phyloP scores from a whole-genome alignment of 2,888 invertebrate genomes.

The Cerastis rubricosa region DNA sequence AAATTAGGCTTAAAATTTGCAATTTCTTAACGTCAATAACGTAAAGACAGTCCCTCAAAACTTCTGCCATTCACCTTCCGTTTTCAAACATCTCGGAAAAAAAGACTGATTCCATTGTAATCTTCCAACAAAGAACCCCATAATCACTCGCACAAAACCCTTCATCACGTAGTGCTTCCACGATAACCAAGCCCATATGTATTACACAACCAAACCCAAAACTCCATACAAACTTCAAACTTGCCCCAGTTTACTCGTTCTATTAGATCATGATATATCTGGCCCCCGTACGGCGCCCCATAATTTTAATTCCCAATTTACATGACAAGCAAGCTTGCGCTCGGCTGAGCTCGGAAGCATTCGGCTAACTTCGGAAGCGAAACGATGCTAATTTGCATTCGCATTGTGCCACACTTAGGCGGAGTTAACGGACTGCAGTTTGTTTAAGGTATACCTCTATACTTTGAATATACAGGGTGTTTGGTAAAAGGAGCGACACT shows the following conservation, averaged over 20 bases:
- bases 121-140: neutral
- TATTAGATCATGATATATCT: slow-evolving; percentile 57
- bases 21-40: too few relatives aligned
- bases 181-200: neutral
- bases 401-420: slow-evolving; percentile 58
- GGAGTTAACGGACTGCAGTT: slow-evolving; percentile 47
- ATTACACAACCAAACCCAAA: slow-evolving; percentile 9
- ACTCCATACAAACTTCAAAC: slow-evolving; percentile 39
- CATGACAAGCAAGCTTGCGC: slow-evolving; percentile 63
- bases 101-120: neutral
- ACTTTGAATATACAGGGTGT: neutral
- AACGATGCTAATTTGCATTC: slow-evolving; percentile 64
- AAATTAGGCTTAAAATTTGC: too few relatives aligned
- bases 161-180: neutral
- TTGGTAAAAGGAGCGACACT: neutral
- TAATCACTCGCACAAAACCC: neutral
- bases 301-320: slow-evolving; percentile 65
- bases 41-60: too few relatives aligned
- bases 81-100: neutral
- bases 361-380: slow-evolving; percentile 51
- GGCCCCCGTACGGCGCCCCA: slow-evolving; percentile 45
- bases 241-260: slow-evolving; percentile 29
- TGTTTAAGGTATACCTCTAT: slow-evolving; percentile 20
- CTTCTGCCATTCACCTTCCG: neutral
- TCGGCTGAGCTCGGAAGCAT: slow-evolving; percentile 49